Evolutionary conservation across 2,797 vertebrate species (phyloP).

Genomic region (Onychomys leucogaster): DNA sequence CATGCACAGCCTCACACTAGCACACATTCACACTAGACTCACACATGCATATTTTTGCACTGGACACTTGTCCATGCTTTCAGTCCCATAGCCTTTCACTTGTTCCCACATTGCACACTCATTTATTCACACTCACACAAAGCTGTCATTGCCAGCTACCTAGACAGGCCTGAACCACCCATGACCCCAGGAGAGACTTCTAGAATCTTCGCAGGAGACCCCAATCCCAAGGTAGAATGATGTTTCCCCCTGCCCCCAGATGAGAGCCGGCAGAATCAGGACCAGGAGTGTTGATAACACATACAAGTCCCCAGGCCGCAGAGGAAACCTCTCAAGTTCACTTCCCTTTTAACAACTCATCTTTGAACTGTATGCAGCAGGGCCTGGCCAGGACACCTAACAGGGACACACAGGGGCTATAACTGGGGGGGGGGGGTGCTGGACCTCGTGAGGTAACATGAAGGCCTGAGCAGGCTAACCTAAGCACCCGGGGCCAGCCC

Average conservation of each 20-base stretch:
- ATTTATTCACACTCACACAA: neutral
- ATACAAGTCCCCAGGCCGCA: neutral
- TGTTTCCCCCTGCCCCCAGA: neutral
- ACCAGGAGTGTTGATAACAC: neutral
- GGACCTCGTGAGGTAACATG: fast-evolving
- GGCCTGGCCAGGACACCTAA: neutral
- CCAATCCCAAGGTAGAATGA: neutral
- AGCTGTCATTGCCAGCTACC: neutral
- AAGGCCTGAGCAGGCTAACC: neutral
- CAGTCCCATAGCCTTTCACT: neutral
- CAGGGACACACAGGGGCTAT: neutral
- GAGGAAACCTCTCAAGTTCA: neutral
- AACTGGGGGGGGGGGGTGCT: neutral
- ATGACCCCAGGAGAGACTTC: neutral
- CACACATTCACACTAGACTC: neutral
- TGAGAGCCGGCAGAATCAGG: neutral
- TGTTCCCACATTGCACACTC: neutral
- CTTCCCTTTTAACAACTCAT: no score
- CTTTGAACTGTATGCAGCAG: neutral
- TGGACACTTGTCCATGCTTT: neutral
- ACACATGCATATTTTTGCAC: neutral
- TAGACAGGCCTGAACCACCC: neutral
- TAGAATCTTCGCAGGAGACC: constrained; percentile 15
- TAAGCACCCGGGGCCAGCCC: no score
- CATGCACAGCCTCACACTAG: neutral